Conservation (phyloP, 2,113 vertebrate species). For the Sardina pilchardus region DNA sequence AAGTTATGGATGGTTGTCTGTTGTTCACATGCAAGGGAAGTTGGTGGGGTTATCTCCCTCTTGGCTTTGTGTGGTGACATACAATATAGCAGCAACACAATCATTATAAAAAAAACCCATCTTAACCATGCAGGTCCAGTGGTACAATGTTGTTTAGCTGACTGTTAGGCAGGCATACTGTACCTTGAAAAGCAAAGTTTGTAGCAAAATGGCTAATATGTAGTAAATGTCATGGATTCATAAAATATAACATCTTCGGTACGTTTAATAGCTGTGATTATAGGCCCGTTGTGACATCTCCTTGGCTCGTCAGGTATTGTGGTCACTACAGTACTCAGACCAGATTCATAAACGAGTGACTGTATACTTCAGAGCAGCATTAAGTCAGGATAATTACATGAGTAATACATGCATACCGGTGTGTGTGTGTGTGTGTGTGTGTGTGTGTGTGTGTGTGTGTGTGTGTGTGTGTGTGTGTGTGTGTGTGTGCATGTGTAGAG, state of each 20-base stretch:
- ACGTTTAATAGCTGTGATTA: conserved; percentile 20
- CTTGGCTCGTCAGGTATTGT: conserved; percentile 10
- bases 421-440: not conserved
- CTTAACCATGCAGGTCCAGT: too few relatives aligned
- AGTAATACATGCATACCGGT: not conserved
- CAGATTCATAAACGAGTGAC: not conserved
- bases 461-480: not conserved
- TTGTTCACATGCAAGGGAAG: too few relatives aligned
- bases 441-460: not conserved
- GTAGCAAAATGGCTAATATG: not conserved
- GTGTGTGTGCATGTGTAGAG: not conserved
- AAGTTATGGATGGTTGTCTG: too few relatives aligned
- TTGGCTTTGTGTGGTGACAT: too few relatives aligned
- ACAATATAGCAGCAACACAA: too few relatives aligned
- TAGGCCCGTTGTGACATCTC: conserved; percentile 23
- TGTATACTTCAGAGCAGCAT: not conserved
- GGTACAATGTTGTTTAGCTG: not conserved
- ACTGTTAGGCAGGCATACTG: not conserved
- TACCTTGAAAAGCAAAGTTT: not conserved
- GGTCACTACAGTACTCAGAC: not conserved
- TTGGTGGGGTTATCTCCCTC: too few relatives aligned
- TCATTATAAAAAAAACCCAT: too few relatives aligned
- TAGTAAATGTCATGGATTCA: conserved; percentile 12
- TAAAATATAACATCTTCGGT: conserved; percentile 7
- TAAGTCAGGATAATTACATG: not conserved